Evolutionary conservation across 2,797 vertebrate species (phyloP), one percentile per base, ranked within the genome.

Genomic region (Jordanella pulchra): DNA sequence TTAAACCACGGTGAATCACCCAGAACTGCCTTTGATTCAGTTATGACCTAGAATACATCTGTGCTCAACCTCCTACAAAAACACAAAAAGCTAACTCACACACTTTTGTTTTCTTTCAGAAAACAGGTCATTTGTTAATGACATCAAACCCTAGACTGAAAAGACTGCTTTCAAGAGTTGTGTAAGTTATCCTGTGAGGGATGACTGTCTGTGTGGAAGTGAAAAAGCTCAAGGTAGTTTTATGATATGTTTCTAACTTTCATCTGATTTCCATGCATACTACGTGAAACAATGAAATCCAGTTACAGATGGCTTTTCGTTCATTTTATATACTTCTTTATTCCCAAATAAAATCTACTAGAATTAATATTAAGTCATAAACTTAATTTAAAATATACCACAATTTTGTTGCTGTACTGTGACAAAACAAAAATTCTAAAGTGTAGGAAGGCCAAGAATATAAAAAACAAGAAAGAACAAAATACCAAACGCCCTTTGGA

Each of bases 1-100:
- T 89, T 79, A 85, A 84, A 85, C 79, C 68, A 42, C 88, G 86
- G 67, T 90, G 88, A 87, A 88, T 90, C 90, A 78, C 80, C 69
- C 84, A 80, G 32, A 83, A 86, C 69, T 73, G 77, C 86, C 73
- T 84, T 76, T 61, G 76, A 86, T 76, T 84, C 86, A 80, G 71
- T n/a, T 25, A 72, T 84, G 86, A 88, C 89, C 89, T 69, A 89
- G 73, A 86, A 79, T 72, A 89, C 89, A 78, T 86, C 55, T 44
- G 7, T 51, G 55, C 66, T 67, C 56, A 75, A 72, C 74, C 51
- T 73, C 35, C 58, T 55, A 58, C 61, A 17, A n/a, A 60, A 63
- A 27, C 3, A 60, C 27, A 18, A 47, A 50, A 1, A 56, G 64
- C 13, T 42, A 44, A 23, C 35, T 14, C 32, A 63, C n/a, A 64